phyloP scores from a whole-genome alignment of 30 jellyfish, hydroid and myxozoan species.

The Calvadosia cruxmelitensis region DNA sequence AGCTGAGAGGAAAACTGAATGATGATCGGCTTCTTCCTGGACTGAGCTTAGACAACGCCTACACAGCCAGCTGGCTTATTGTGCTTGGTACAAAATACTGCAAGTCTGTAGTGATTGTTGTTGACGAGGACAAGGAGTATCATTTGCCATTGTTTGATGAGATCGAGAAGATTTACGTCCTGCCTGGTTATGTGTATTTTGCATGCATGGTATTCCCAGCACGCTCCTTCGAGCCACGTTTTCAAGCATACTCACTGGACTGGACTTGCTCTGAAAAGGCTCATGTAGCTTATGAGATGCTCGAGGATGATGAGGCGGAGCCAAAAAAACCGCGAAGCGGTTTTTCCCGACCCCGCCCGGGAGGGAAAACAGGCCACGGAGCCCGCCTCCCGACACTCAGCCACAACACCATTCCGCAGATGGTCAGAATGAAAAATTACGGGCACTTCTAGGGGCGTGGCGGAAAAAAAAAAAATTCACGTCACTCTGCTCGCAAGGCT shows the following conservation, averaged over 20 bases:
- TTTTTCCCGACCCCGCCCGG: too few species aligned
- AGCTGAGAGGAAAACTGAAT: slow-evolving; percentile 3
- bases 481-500: too few species aligned
- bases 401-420: too few species aligned
- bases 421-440: too few species aligned
- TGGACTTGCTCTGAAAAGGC: neutral
- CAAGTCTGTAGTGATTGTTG: slow-evolving; percentile 10
- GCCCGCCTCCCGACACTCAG: too few species aligned
- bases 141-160: slow-evolving; percentile 16
- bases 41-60: neutral
- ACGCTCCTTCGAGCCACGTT: slow-evolving; percentile 10
- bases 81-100: slow-evolving; percentile 18
- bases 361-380: too few species aligned
- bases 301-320: too few species aligned
- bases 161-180: slow-evolving; percentile 8
- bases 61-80: slow-evolving; percentile 10
- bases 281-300: too few species aligned
- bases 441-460: too few species aligned
- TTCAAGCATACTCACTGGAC: slow-evolving; percentile 17
- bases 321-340: too few species aligned
- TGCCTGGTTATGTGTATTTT: slow-evolving; percentile 18
- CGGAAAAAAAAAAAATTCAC: too few species aligned
- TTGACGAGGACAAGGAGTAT: slow-evolving; percentile 3
- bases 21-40: slow-evolving; percentile 14
- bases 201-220: slow-evolving; percentile 9